phyloP scores from a whole-genome alignment of 2,797 vertebrate genomes.

The Rhabdophis nuchalis region DNA sequence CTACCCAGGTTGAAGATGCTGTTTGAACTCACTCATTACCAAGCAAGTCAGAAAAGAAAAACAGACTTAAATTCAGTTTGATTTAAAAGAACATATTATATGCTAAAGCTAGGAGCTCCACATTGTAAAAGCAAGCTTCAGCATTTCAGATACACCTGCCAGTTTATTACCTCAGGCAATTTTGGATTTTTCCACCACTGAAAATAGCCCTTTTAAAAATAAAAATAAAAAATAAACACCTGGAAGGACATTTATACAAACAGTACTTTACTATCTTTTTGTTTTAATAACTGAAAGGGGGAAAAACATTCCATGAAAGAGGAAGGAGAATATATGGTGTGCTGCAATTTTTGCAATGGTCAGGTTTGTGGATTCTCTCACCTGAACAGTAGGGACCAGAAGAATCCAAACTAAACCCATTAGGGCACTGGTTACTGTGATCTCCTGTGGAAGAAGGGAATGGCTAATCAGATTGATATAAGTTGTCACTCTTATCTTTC shows the following conservation, averaged over 20 bases:
- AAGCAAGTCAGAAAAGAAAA: neutral
- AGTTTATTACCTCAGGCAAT: neutral
- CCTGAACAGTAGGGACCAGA: conserved; percentile 88
- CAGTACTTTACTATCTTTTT: neutral
- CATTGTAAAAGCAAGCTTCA: neutral
- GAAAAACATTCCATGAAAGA: neutral
- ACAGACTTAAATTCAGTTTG: neutral
- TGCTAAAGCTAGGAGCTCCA: too few relatives aligned
- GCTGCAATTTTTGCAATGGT: neutral
- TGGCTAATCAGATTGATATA: conserved; percentile 9
- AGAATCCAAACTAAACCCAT: conserved; percentile 83
- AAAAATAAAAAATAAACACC: neutral
- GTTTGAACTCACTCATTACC: neutral
- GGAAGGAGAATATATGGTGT: neutral
- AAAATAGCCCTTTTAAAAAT: neutral
- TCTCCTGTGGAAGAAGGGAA: conserved; percentile 75
- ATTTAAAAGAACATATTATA: neutral
- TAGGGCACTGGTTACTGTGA: conserved; percentile 90
- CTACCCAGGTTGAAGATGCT: neutral
- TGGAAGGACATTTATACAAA: neutral
- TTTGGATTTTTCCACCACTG: neutral
- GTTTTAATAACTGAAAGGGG: neutral
- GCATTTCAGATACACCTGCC: neutral
- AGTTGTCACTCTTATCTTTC: neutral
- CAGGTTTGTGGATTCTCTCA: conserved; percentile 56